These are phyloP conservation scores for Pygocentrus nattereri DNA, from an alignment of 2,797 vertebrate genomes.

Conservation along the genomic window DNA sequence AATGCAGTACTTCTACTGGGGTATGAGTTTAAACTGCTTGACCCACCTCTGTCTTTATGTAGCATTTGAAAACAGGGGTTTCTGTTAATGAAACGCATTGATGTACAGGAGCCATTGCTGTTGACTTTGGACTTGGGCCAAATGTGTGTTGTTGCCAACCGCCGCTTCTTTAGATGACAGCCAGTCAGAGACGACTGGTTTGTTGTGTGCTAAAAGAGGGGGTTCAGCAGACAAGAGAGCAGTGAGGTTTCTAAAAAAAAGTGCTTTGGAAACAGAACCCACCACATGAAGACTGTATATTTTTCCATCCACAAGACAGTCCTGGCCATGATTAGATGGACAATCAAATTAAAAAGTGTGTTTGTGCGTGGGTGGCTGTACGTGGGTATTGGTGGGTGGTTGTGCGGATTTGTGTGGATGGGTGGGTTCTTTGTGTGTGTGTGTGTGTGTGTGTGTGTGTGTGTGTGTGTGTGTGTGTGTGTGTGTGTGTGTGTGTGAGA, in stretches of 20 bases:
- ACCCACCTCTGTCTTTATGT: too few relatives aligned
- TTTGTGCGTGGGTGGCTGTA: constrained; percentile 69
- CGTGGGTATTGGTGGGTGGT: constrained; percentile 44
- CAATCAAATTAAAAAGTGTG: constrained; percentile 69
- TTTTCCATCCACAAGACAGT: constrained; percentile 79
- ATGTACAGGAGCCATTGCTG: neutral
- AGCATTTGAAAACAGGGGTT: too few relatives aligned
- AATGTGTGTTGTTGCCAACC: neutral
- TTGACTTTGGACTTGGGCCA: neutral
- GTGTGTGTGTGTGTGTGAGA: neutral
- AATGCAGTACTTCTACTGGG: too few relatives aligned
- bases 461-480: neutral
- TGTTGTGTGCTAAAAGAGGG: neutral
- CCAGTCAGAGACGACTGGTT: constrained; percentile 25
- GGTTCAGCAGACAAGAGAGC: too few relatives aligned
- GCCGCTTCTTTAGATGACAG: neutral
- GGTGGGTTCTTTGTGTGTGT: neutral
- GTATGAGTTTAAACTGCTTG: too few relatives aligned
- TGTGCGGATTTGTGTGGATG: neutral
- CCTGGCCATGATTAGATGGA: constrained; percentile 81
- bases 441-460: neutral
- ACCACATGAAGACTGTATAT: constrained; percentile 34
- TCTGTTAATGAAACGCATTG: neutral
- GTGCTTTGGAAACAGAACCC: constrained; percentile 4
- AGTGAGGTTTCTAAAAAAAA: constrained; percentile 14